phyloP scores from a whole-genome alignment of 2,797 vertebrate species.

The Octomys mimax region DNA sequence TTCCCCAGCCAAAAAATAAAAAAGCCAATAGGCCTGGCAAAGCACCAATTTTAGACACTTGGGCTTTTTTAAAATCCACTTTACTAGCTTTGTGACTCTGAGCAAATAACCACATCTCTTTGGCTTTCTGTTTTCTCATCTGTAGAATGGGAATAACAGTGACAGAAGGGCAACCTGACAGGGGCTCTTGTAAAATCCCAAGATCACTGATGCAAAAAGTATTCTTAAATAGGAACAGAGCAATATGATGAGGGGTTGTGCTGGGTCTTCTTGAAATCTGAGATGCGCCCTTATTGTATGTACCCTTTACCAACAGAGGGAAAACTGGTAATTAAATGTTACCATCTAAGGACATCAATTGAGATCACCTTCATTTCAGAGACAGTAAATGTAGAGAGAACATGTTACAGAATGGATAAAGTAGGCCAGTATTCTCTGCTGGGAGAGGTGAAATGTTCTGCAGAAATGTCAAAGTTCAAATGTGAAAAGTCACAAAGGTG shows the following conservation, averaged over 20 bases:
- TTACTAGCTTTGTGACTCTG: constrained; percentile 62
- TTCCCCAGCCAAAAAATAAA: constrained; percentile 11
- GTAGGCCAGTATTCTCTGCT: constrained; percentile 13
- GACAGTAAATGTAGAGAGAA: constrained; percentile 33
- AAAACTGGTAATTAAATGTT: neutral
- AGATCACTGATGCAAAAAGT: neutral
- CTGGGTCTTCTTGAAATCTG: neutral
- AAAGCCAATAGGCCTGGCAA: constrained; percentile 29
- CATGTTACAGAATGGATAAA: constrained; percentile 30
- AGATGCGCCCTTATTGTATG: neutral
- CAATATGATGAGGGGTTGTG: neutral
- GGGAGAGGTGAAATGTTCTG: constrained; percentile 7
- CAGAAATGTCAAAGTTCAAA: neutral
- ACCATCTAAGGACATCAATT: constrained; percentile 39
- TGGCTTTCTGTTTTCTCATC: constrained; percentile 58
- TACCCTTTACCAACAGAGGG: constrained; percentile 40
- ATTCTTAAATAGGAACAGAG: constrained; percentile 6
- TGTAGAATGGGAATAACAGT: constrained; percentile 21
- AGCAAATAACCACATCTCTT: neutral
- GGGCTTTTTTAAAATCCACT: neutral
- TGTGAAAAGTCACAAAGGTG: neutral
- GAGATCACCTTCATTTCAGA: constrained; percentile 23
- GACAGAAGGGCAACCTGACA: neutral
- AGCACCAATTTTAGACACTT: constrained; percentile 45
- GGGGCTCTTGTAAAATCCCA: neutral